Base-by-base conservation (phyloP, 2,797 vertebrate species). In the Neosilurus mollespiculum region DNA sequence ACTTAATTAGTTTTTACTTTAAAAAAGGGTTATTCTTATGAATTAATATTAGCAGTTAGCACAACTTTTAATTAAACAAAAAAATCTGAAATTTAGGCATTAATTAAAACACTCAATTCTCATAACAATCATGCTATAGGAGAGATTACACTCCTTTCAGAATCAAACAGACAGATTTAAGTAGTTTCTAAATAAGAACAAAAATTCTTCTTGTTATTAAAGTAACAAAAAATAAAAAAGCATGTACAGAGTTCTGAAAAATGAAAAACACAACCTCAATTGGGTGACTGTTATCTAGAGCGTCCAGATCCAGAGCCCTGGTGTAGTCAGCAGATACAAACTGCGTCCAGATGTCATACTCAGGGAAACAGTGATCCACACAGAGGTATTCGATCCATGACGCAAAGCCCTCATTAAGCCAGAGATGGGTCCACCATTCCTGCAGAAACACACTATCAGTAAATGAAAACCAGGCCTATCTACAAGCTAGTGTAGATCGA, bases 361-460 rank as follows among this genome's bases (percentile, higher is more conserved):
- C 98, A 0, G 98, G 98, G 91, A 99, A 99, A 91, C 98, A 99
- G 93, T 99, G 96, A 91, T 99, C 98, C 86, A 99, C 98, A 70
- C 98, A 99, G 9, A 99, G 95, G 87, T 99, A 99, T 87, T 99
- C 98, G 18, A 99, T 99, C 98, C 98, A 99, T 78, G 98, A 99
- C 0, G 98, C 98, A 86, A 99, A 99, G 2, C 98, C 98, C 92
- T 99, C 98, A 49, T 99, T 99, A 67, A 99, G 95, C 98, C 98
- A 99, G 88, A 99, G 94, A 85, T 99, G 98, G 51, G 98, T 99
- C 98, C 98, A 99, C 98, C 98, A 99, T 80, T 99, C 98, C 98
- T 99, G 91, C 20, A 87, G 22, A 85, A 51, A 85, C 22, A 14
- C 8, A 43, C 10, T 26, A 79, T 65, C 43, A 65, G 15, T 51